Base-by-base conservation (phyloP, 37 sponge, comb jelly and placozoan genomes). In the Crambe crambe region DNA sequence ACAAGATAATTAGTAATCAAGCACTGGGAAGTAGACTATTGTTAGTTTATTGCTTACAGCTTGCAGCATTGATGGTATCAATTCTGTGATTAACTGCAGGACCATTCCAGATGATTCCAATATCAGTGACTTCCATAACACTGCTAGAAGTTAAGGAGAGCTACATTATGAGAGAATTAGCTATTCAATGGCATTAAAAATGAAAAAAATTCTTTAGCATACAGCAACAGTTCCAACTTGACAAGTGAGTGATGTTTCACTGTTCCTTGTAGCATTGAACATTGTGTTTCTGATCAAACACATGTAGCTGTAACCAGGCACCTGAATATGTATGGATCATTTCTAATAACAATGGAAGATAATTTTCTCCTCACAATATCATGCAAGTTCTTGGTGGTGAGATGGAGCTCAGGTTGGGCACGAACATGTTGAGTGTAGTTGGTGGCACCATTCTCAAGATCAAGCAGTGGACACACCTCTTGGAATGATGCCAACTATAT, bases 391-490 rank as follows among this genome's bases (percentile, higher is more conserved):
- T 54, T 83, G 15, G 83, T 75, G 3, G 47, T n/a, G 27, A 83
- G 68, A 26, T 57, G 36, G n/a, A 83, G 47, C 21, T 63, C 40
- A 41, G 65, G 51, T n/a, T 2, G 31, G 29, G 66, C 68, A 15
- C 38, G 23, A n/a, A 83, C 83, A 60, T 73, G 83, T 66, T 54
- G 67, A 17, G 56, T 31, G 56, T 83, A 83, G 75, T 74, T 43
- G 27, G 61, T 26, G 61, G 25, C 17, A 21, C 43, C 37, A 37
- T 62, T 15, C 30, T 74, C 9, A 25, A 43, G 58, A 10, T 56
- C 68, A 39, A 79, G 21, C 21, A 79, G 36, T 26, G 80, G 83
- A 56, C 83, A 83, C 75, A 83, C 67, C 64, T 83, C 83, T 27
- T 39, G 30, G 42, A 44, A 60, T 60, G 61, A n/a, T n/a, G n/a